Base-by-base conservation (phyloP, 2,113 vertebrate species). In the Xiphophorus hellerii region DNA sequence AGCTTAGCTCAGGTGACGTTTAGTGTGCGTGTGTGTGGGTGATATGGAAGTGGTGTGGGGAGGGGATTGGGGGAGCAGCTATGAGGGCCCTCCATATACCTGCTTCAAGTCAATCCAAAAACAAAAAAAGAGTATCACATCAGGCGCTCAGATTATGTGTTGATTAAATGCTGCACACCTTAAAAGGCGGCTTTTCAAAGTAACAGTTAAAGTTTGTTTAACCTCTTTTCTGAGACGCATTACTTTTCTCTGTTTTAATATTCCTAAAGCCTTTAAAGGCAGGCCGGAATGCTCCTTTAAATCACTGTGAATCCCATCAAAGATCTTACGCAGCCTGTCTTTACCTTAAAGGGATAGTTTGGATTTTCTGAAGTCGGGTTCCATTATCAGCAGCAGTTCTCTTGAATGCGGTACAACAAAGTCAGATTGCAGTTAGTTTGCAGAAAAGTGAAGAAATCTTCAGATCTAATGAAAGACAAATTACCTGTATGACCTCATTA, bases 31-130 rank as follows among this genome's bases (percentile, higher is more conserved):
- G 71, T 61, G 71, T 51, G 71, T n/a, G 37, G 5, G 25, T 44
- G 14, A 44, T 17, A 5, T 44, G 51, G 48, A 54, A 22, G 48
- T 54, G 5, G 25, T 58, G 51, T n/a, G 51, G 10, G 27, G n/a
- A 33, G 2, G 64, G n/a, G 15, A 28, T 3, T 8, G 17, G 25
- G 70, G 68, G 69, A 48, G 28, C 68, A 79, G 76, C 58, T 74
- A 92, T 94, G 91, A 91, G 93, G 93, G 93, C 81, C 92, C 92
- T 84, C 90, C 83, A 93, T 93, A 80, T 48, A 80, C 84, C 80
- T 82, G 88, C 68, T 87, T 74, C 71, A 76, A 87, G 86, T 84
- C 75, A 69, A 84, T 89, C 77, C 58, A 78, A 80, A 80, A 89
- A 76, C 80, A 88, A 66, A 69, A 83, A 83, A 17, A 5, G 92